Evolutionary conservation across 2,113 vertebrate species (phyloP), one percentile per base, ranked within the genome.

Genomic region (Recurvirostra avosetta): DNA sequence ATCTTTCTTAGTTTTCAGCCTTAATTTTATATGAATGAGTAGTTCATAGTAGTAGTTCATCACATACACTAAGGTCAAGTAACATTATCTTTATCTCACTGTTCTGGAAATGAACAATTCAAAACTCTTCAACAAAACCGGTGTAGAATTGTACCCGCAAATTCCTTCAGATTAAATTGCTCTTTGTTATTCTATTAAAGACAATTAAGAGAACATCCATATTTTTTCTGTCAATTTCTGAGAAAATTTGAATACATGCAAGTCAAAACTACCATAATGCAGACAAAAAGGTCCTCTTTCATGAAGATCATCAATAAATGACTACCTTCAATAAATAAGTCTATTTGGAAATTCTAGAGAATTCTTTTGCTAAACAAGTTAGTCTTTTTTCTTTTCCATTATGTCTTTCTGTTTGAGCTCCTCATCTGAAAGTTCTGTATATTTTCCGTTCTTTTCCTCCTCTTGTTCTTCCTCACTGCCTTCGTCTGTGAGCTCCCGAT

Each of bases 301-400:
- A 82, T 88, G 96, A 98, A 97, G 93, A 92, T 95, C 94, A 95
- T 96, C 96, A 95, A 73, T 93, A 94, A 97, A 96, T 93, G 91
- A 97, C 92, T 96, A 87, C 87, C 43, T 97, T 96, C 96, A 98
- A 98, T 98, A 98, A 98, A 98, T 97, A 98, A 97, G 91, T 96
- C 97, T 92, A 90, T 97, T 93, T 82, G 94, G 94, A 97, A 97
- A 94, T 88, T 81, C 93, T 95, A 97, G 61, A 77, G 78, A 96
- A 90, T 87, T 89, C 26, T 82, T 73, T 71, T 43, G 25, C 52
- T 71, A 68, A 70, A 49, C 5, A 87, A 73, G 26, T 98, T 97
- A 98, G 86, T 98, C 98, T 62, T 91, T 98, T 97, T 98, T 98
- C 96, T 98, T 98, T 92, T 98, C 98, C 71, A 97, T 36, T 63